Conservation (phyloP, 2,888 invertebrate genomes). For the Autographa gamma region DNA sequence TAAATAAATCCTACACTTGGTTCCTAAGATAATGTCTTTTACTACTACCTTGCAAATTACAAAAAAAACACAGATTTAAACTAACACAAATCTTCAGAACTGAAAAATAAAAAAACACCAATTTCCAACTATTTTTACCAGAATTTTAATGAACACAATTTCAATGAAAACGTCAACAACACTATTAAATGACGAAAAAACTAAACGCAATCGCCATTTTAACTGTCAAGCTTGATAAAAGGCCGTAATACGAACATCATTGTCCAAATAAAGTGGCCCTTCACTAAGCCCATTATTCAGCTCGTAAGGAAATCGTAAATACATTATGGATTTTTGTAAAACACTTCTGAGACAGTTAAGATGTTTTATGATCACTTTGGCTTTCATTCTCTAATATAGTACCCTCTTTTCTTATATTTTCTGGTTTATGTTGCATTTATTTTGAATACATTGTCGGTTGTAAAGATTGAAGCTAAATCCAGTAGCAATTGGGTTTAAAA, state of each 20-base stretch:
- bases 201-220: conserved; percentile 34
- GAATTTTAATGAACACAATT: not conserved
- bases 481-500: no score
- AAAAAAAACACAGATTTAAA: no score
- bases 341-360: conserved; percentile 30
- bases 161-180: conserved; percentile 21
- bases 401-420: not conserved
- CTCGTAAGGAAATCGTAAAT: conserved; percentile 70
- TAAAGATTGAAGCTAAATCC: not conserved
- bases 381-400: not conserved
- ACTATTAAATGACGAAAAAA: conserved; percentile 14
- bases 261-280: conserved; percentile 56
- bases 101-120: not conserved
- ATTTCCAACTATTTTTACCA: not conserved
- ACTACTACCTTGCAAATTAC: no score
- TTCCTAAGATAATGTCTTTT: no score
- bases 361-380: conserved; percentile 20
- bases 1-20: no score
- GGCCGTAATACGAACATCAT: conserved; percentile 39
- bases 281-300: conserved; percentile 64
- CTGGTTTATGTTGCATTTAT: not conserved
- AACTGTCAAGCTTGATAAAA: conserved; percentile 33
- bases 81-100: not conserved
- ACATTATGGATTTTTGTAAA: conserved; percentile 69
- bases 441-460: not conserved